A percentile compares a stretch with the other conserved stretches of the same genome.
Conservation (phyloP, 1,140 invertebrate genomes). For the Sycobia sp. region DNA sequence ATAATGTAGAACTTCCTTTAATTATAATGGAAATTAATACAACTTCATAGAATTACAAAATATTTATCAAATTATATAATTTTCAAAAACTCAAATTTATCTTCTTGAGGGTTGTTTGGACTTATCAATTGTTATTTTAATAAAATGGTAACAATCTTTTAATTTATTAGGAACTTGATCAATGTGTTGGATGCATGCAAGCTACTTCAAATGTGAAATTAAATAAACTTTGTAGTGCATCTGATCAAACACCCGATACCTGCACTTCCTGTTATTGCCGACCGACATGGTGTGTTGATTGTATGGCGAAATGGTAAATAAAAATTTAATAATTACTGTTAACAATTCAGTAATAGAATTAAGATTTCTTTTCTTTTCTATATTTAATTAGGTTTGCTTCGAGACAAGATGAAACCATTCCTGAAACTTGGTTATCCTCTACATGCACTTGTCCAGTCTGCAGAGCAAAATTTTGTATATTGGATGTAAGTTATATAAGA, state of each 20-base stretch:
- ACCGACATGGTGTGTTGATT: constrained; percentile 88
- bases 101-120: too few relatives aligned
- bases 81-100: too few relatives aligned
- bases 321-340: neutral
- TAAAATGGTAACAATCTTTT: neutral
- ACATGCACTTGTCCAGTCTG: constrained; percentile 90
- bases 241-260: constrained; percentile 53
- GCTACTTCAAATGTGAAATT: constrained; percentile 80
- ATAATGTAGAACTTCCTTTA: too few relatives aligned
- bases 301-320: constrained; percentile 82
- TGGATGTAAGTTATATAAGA: constrained; percentile 71
- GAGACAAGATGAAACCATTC: constrained; percentile 75
- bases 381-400: constrained; percentile 72
- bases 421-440: constrained; percentile 81
- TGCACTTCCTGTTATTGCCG: constrained; percentile 73
- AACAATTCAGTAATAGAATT: constrained; percentile 2
- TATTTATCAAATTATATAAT: too few relatives aligned
- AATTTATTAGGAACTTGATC: constrained; percentile 71
- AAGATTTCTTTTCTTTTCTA: neutral
- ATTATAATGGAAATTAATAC: constrained; percentile 16
- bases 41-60: neutral
- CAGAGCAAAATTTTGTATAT: constrained; percentile 81
- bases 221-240: constrained; percentile 69
- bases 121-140: too few relatives aligned
- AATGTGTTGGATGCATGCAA: constrained; percentile 89